Percentiles rank a stretch among this genome's conserved stretches.
Evolutionary conservation across 37 sponge, comb jelly and placozoan genomes (phyloP).

Genomic region (Halichondria panicea): DNA sequence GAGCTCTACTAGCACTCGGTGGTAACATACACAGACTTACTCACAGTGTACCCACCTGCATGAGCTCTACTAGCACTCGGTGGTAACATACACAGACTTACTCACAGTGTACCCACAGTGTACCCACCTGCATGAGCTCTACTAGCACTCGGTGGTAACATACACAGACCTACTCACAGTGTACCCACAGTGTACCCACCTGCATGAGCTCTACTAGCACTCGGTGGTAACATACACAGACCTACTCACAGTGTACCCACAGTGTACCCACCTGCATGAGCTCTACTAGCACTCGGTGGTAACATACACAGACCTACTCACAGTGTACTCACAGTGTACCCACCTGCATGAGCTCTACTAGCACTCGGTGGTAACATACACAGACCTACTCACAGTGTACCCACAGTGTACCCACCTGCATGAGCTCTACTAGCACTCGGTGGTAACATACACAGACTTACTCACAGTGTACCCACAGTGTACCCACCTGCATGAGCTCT

Average conservation of each 20-base stretch:
- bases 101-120: no score
- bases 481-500: conserved; percentile 40
- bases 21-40: neutral
- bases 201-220: conserved; percentile 41
- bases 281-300: no score
- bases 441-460: neutral
- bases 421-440: neutral
- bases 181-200: neutral
- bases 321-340: neutral
- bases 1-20: no score
- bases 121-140: no score
- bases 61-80: conserved; percentile 30
- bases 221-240: neutral
- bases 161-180: neutral
- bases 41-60: conserved; percentile 11
- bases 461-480: neutral
- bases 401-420: neutral
- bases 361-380: neutral
- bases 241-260: no score
- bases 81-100: neutral
- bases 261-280: no score
- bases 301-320: neutral
- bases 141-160: no score
- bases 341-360: conserved; percentile 51
- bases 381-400: neutral